A percentile compares a stretch with the other conserved stretches of the same genome.
Conservation (phyloP, 2,797 vertebrate genomes). For the Loris lydekkerianus region DNA sequence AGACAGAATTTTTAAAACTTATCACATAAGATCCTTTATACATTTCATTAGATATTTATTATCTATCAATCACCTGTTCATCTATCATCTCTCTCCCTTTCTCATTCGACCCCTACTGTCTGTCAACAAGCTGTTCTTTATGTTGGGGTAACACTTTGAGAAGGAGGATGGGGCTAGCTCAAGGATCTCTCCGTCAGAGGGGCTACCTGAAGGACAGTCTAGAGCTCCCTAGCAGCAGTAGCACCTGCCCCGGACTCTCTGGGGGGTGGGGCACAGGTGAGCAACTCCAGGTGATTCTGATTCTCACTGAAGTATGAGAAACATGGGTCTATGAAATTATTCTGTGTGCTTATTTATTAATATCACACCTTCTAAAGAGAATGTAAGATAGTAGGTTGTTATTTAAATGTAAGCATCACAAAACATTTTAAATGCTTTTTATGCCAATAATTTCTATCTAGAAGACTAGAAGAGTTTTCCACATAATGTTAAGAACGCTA, state of each 20-base stretch:
- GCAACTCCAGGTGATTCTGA: neutral
- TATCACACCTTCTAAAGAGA: neutral
- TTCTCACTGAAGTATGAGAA: neutral
- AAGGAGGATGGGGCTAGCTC: neutral
- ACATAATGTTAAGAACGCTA: neutral
- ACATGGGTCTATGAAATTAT: neutral
- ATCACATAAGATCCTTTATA: neutral
- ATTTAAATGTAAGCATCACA: neutral
- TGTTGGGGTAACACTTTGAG: neutral
- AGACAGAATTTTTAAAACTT: neutral
- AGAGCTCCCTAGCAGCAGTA: rapidly evolving
- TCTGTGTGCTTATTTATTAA: neutral
- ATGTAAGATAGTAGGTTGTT: neutral
- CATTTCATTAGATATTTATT: neutral
- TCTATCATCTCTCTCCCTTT: neutral
- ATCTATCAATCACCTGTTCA: neutral
- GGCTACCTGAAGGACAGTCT: rapidly evolving
- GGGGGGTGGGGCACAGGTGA: rapidly evolving
- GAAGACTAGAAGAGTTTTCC: neutral
- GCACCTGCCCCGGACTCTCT: neutral
- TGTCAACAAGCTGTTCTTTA: neutral
- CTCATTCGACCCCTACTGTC: neutral
- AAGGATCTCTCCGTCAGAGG: neutral
- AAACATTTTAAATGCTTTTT: neutral
- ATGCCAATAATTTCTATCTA: neutral